These are phyloP conservation scores for Stenoptilia bipunctidactyla DNA, from an alignment of 2,888 invertebrate species.

Conservation along the genomic window DNA sequence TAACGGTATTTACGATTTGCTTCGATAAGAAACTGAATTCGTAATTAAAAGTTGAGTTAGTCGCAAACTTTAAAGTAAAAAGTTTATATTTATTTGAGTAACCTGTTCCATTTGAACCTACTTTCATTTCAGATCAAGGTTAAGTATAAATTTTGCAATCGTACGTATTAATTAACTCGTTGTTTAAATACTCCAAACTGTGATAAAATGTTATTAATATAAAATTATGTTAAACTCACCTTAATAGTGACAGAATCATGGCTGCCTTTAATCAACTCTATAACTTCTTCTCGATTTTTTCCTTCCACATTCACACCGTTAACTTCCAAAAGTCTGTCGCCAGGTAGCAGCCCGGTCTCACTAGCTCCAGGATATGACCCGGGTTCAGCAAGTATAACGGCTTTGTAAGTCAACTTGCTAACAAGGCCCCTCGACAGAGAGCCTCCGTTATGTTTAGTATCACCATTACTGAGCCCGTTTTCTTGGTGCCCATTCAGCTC, in stretches of 20 bases:
- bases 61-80: too few relatives aligned
- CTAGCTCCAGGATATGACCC: conserved; percentile 82
- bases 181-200: too few relatives aligned
- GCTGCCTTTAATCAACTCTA: conserved; percentile 91
- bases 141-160: too few relatives aligned
- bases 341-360: conserved; percentile 91
- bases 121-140: too few relatives aligned
- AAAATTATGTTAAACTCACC: conserved; percentile 73
- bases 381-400: conserved; percentile 93
- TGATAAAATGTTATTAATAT: too few relatives aligned
- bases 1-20: too few relatives aligned
- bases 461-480: conserved; percentile 41
- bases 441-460: conserved; percentile 45
- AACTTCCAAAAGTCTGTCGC: conserved; percentile 92
- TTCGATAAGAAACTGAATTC: too few relatives aligned
- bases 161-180: too few relatives aligned
- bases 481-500: conserved; percentile 42
- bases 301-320: conserved; percentile 89
- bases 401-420: conserved; percentile 71
- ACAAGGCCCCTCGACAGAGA: conserved; percentile 27
- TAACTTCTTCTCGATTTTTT: conserved; percentile 89
- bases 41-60: too few relatives aligned
- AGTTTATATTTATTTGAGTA: too few relatives aligned
- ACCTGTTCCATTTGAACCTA: too few relatives aligned
- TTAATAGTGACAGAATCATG: conserved; percentile 86